phyloP scores from a whole-genome alignment of 2,888 invertebrate species.

The Melanostoma scalare region DNA sequence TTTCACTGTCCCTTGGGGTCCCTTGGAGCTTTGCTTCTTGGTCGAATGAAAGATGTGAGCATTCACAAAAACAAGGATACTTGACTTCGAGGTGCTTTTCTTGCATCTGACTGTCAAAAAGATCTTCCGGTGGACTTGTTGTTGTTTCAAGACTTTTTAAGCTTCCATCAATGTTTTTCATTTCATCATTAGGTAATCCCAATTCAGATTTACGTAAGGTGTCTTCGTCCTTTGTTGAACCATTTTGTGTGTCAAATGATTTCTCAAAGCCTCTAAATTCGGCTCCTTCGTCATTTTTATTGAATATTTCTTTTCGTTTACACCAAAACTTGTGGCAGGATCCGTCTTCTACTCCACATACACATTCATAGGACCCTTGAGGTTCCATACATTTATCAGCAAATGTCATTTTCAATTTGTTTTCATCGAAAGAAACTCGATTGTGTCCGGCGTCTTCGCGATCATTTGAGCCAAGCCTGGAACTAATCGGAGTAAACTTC shows the following conservation, averaged over 20 bases:
- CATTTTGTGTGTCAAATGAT: not conserved
- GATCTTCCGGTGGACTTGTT: too few species aligned
- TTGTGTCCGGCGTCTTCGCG: not conserved
- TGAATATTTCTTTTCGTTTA: not conserved
- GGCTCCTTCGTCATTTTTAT: not conserved
- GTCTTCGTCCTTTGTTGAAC: too few species aligned
- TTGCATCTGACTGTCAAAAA: too few species aligned
- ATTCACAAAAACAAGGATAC: too few species aligned
- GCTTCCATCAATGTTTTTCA: too few species aligned
- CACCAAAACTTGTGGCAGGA: constrained; percentile 3
- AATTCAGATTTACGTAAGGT: too few species aligned
- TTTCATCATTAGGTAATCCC: too few species aligned
- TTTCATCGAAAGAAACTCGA: not conserved
- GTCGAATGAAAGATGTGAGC: too few species aligned
- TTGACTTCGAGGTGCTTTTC: too few species aligned
- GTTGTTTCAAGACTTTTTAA: too few species aligned
- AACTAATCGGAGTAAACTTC: constrained; percentile 5
- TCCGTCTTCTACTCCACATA: not conserved
- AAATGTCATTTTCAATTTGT: constrained; percentile 9
- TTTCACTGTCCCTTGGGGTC: too few species aligned
- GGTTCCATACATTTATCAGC: not conserved
- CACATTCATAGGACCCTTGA: constrained; percentile 10
- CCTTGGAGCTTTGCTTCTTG: too few species aligned
- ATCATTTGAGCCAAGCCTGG: constrained; percentile 2
- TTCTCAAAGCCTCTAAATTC: not conserved